phyloP scores from a whole-genome alignment of 2,797 vertebrate species.

The Carcharodon carcharias region DNA sequence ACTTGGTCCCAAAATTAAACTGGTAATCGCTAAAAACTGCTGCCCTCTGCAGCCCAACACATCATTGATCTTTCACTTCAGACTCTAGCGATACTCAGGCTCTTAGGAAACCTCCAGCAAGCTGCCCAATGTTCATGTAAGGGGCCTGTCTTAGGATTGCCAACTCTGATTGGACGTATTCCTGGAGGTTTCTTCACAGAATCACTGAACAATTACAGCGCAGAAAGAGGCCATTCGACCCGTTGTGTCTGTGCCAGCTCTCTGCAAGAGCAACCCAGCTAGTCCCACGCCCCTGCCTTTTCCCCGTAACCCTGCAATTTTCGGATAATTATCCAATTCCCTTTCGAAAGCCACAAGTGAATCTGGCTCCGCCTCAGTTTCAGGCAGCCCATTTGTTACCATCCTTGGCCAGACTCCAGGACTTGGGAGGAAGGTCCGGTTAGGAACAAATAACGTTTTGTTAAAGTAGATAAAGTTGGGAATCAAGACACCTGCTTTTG shows the following conservation, averaged over 20 bases:
- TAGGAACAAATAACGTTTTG: no score
- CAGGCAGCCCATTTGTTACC: not conserved
- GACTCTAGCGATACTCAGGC: not conserved
- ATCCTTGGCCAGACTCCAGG: no score
- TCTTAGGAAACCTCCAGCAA: not conserved
- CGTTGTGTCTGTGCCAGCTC: not conserved
- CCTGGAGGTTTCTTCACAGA: not conserved
- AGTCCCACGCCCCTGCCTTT: no score
- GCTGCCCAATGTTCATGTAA: not conserved
- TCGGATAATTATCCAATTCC: not conserved
- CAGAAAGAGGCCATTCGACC: not conserved
- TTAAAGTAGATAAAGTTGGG: no score
- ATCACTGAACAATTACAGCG: not conserved
- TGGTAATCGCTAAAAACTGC: constrained; percentile 5
- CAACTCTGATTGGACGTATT: not conserved
- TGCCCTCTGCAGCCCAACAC: constrained; percentile 31
- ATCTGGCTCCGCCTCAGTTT: not conserved
- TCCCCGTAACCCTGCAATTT: not conserved
- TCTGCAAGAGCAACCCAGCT: no score
- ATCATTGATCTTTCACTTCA: not conserved
- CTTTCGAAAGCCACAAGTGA: not conserved
- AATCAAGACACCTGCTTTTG: no score
- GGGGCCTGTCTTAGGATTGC: not conserved
- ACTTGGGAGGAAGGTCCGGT: no score
- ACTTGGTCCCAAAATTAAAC: not conserved